phyloP scores from a whole-genome alignment of 1,140 invertebrate genomes.

The Melipona quadrifasciata region DNA sequence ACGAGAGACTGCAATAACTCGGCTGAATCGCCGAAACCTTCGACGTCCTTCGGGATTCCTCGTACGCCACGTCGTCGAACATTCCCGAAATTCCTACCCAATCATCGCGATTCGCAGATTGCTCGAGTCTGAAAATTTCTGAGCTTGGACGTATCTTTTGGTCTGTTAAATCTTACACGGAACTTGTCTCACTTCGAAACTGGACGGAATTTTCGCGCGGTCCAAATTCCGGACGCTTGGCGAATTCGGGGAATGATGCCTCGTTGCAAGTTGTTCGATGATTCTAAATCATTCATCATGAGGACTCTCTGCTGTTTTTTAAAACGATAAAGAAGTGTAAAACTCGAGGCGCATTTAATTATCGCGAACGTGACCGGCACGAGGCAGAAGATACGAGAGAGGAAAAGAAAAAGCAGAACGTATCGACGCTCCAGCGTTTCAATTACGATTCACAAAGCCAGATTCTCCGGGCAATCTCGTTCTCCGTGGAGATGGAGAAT shows the following conservation, averaged over 20 bases:
- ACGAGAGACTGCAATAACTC: background rate
- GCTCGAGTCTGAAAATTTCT: background rate
- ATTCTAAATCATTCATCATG: no score
- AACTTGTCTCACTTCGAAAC: background rate
- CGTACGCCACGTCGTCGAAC: no score
- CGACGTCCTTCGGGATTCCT: background rate
- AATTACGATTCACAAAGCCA: constrained; percentile 19
- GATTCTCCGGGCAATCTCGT: constrained; percentile 9
- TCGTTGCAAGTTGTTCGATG: background rate
- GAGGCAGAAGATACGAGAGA: background rate
- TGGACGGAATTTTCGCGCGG: background rate
- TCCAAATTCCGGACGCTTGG: background rate
- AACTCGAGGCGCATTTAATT: background rate
- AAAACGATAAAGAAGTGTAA: background rate
- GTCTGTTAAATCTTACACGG: background rate
- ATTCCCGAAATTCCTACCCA: background rate
- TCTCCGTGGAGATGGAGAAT: constrained; percentile 35
- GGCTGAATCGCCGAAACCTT: constrained; percentile 7
- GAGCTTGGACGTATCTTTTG: background rate
- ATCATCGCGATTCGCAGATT: background rate
- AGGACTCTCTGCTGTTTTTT: no score
- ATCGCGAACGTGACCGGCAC: background rate
- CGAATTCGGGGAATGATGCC: background rate
- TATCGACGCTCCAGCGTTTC: background rate
- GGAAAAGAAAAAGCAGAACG: background rate